Conservation (phyloP, 2,888 invertebrate species). For the Syrista parreyssii region DNA sequence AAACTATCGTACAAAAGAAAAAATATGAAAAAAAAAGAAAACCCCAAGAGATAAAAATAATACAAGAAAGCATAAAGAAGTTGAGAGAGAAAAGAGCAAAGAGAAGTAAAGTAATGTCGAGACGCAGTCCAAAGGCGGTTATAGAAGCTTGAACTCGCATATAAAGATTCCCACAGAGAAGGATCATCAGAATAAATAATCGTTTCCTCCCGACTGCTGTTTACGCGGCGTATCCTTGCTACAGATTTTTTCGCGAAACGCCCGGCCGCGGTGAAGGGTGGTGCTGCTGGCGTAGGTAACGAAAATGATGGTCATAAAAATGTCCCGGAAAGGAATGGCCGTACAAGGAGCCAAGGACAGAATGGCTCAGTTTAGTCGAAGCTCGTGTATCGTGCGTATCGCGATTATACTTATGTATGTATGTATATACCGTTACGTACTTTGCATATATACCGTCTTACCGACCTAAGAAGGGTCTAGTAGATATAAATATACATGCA, state of each 20-base stretch:
- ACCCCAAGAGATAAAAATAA: too few relatives aligned
- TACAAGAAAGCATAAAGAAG: neutral
- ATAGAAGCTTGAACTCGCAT: neutral
- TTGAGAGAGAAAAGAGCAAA: neutral
- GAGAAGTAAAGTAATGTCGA: neutral
- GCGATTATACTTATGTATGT: neutral
- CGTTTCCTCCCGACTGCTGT: constrained; percentile 29
- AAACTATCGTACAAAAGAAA: neutral
- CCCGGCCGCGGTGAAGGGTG: neutral
- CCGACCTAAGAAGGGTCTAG: neutral
- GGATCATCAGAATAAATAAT: constrained; percentile 36
- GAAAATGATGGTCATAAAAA: constrained; percentile 50
- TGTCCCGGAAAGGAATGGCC: constrained; percentile 47
- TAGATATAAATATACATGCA: neutral
- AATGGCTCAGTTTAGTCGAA: neutral
- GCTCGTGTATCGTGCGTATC: neutral
- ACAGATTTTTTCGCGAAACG: constrained; percentile 26
- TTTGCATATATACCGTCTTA: neutral
- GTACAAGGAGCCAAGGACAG: neutral
- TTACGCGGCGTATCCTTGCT: constrained; percentile 11
- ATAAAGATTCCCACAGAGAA: constrained; percentile 9
- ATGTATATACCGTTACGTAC: neutral
- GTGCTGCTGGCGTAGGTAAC: constrained; percentile 22
- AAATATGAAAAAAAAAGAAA: too few relatives aligned
- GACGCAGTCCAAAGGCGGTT: neutral